Conservation (phyloP, 2,888 invertebrate species). For the Drosophila ezoana region DNA sequence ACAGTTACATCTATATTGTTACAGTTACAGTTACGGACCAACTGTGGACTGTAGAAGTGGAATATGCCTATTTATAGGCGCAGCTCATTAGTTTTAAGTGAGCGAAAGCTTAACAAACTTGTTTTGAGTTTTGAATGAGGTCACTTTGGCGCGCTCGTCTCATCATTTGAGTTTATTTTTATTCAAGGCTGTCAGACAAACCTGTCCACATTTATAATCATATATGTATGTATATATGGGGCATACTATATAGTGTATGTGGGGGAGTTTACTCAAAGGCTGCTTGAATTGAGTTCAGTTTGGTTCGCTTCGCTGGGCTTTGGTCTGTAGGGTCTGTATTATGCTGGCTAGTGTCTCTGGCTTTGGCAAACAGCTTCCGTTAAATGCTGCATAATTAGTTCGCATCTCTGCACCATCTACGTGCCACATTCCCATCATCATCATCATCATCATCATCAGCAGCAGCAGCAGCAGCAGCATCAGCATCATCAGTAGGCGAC, state of each 20-base stretch:
- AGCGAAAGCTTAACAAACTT: constrained; percentile 78
- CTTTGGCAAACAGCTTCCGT: constrained; percentile 78
- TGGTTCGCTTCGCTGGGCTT: constrained; percentile 51
- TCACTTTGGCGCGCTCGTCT: constrained; percentile 70
- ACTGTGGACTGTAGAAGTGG: constrained; percentile 20
- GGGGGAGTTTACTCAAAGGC: constrained; percentile 26
- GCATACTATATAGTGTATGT: background rate
- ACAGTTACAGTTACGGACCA: constrained; percentile 24
- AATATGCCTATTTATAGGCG: constrained; percentile 69
- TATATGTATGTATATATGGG: constrained; percentile 11
- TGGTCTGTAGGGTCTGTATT: constrained; percentile 18
- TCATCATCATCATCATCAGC: constrained; percentile 14
- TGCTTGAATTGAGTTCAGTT: constrained; percentile 46
- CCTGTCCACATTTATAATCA: constrained; percentile 35
- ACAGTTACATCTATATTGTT: constrained; percentile 7
- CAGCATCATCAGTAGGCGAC: constrained; percentile 57
- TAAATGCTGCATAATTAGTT: constrained; percentile 78
- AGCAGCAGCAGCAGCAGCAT: constrained; percentile 18
- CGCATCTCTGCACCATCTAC: constrained; percentile 58
- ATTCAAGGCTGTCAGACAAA: constrained; percentile 71
- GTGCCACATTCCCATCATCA: constrained; percentile 21
- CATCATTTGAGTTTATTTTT: constrained; percentile 76
- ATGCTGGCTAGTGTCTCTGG: constrained; percentile 37
- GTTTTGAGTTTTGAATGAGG: constrained; percentile 79
- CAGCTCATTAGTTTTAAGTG: constrained; percentile 78